A percentile compares a stretch with the other conserved stretches of the same genome.
Evolutionary conservation across 2,888 invertebrate genomes (phyloP).

Genomic region (Petrolisthes cinctipes): DNA sequence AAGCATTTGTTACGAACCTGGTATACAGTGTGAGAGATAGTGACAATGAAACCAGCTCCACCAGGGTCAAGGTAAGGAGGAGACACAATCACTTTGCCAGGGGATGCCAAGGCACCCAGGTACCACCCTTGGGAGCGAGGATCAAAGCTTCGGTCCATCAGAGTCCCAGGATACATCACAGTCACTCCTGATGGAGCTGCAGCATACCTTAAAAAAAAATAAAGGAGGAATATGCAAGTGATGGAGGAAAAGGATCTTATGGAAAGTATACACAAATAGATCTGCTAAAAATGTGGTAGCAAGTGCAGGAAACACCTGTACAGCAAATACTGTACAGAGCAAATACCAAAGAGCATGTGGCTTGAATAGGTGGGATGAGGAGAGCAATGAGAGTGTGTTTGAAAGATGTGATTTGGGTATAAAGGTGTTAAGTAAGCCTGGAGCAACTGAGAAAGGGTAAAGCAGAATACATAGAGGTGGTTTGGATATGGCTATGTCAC

Average conservation of each 20-base stretch:
- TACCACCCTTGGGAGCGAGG: conserved; percentile 88
- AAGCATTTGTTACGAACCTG: conserved; percentile 60
- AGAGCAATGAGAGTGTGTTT: too few species aligned
- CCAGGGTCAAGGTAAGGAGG: conserved; percentile 89
- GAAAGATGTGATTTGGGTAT: too few species aligned
- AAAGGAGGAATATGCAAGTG: not conserved
- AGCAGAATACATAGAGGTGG: too few species aligned
- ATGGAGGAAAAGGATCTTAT: not conserved
- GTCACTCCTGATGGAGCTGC: conserved; percentile 82
- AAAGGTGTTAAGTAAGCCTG: too few species aligned
- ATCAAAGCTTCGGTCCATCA: conserved; percentile 83
- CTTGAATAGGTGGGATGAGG: too few species aligned
- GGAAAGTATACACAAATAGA: too few species aligned
- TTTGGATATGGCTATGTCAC: too few species aligned
- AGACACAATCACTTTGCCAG: conserved; percentile 82
- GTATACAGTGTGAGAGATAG: conserved; percentile 82
- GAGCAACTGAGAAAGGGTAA: too few species aligned
- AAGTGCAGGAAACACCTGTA: too few species aligned
- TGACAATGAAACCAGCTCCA: conserved; percentile 89
- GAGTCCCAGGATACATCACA: conserved; percentile 86
- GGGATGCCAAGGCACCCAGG: conserved; percentile 81
- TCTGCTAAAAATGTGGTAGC: too few species aligned
- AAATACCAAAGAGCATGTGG: too few species aligned
- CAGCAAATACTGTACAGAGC: too few species aligned
- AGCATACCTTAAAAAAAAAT: conserved; percentile 68